Base-by-base conservation (phyloP, 2,113 vertebrate species). In the Bubo scandiacus region DNA sequence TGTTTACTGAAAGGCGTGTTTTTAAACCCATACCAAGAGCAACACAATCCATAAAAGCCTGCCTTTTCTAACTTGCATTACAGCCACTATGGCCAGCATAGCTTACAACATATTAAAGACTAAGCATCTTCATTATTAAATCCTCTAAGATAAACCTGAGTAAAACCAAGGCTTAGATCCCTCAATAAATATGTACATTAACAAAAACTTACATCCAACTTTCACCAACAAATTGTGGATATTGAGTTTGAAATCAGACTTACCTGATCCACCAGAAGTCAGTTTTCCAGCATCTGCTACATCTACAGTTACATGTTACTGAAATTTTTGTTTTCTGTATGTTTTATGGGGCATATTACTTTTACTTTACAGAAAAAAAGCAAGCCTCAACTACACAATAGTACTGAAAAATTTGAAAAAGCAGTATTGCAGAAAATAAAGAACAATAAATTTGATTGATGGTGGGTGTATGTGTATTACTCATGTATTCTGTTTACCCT, bases 381-480 rank as follows among this genome's bases (percentile, higher is more conserved):
- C 4, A 2, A 57, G 12, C 23, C 42, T 59, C 51, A 87, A 38
- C 45, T 81, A 59, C n/a, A 82, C n/a, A 7, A n/a, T 0, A 88
- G 43, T 22, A 43, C 22, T 26, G 22, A 91, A 67, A 84, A 27
- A n/a, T 65, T 49, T 57, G 52, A 55, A 74, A 66, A 96, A 74
- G 43, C 30, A 54, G 5, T 38, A 45, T 9, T 72, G 52, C 36
- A 74, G 72, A 55, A 86, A 81, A 70, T 14, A 49, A 74, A 81
- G 15, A 71, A 12, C 20, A 40, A 12, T 18, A 3, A 45, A 80
- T 65, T 68, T 73, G 49, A 68, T 13, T 47, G 32, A 63, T 9
- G 19, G 70, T 1, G 32, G 1, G 9, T 8, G 18, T 3, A 30
- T 1, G 1, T 5, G 1, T 45, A 63, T 22, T 67, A 63, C 51